Conservation (phyloP, 2,113 vertebrate species). For the Trichechus manatus region DNA sequence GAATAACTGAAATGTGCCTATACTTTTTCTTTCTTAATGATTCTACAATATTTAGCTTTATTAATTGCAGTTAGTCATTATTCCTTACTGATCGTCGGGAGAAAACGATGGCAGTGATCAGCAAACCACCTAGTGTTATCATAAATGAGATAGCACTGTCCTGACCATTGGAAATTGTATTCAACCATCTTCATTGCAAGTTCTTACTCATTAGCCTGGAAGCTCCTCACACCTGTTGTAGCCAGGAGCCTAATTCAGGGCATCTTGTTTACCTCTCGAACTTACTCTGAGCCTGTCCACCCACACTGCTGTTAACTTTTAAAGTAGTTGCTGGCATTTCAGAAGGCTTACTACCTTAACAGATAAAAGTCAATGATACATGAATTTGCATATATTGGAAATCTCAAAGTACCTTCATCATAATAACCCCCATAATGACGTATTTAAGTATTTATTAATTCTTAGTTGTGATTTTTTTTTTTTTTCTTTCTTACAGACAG, state of each 20-base stretch:
- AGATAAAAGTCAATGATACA: not conserved
- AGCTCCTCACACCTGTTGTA: not conserved
- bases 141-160: not conserved
- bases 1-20: slow-evolving; percentile 15
- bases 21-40: slow-evolving; percentile 5
- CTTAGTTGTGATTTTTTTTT: not conserved
- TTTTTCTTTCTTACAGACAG: not conserved
- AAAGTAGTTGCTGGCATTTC: slow-evolving; percentile 24
- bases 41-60: slow-evolving; percentile 17
- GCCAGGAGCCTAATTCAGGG: not conserved
- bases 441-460: slow-evolving; percentile 12
- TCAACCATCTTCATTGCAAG: not conserved
- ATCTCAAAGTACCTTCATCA: not conserved
- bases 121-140: not conserved
- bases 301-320: not conserved
- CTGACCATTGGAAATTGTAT: not conserved
- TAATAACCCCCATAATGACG: not conserved
- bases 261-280: not conserved
- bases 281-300: not conserved
- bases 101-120: not conserved
- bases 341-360: not conserved
- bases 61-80: slow-evolving; percentile 38
- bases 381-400: not conserved
- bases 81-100: not conserved
- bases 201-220: not conserved